A percentile compares a stretch with the other conserved stretches of the same genome.
Conservation (phyloP, 1,140 invertebrate species). For the Stegodyphus mimosarum region DNA sequence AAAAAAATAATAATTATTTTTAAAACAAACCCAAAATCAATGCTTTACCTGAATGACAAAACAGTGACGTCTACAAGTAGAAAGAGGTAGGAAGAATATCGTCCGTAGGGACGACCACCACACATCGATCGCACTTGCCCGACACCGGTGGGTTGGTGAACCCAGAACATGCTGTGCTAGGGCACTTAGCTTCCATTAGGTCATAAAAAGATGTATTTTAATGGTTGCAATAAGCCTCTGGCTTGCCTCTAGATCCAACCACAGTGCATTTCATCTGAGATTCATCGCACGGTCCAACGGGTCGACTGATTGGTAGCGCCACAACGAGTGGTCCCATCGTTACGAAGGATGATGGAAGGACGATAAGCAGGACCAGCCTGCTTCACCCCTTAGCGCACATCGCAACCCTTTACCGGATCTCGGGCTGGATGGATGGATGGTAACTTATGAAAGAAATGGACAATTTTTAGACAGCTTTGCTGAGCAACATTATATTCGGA, state of each 20-base stretch:
- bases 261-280: slow-evolving; percentile 30
- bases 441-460: slow-evolving; percentile 58
- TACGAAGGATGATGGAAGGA: slow-evolving; percentile 19
- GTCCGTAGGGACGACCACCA: slow-evolving; percentile 33
- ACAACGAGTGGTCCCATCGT: slow-evolving; percentile 47
- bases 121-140: slow-evolving; percentile 29
- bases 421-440: slow-evolving; percentile 54
- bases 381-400: slow-evolving; percentile 49
- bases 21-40: slow-evolving; percentile 56
- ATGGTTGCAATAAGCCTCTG: slow-evolving; percentile 26
- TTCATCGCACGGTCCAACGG: slow-evolving; percentile 33
- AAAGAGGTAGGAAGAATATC: slow-evolving; percentile 6
- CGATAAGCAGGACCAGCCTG: slow-evolving; percentile 21
- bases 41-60: slow-evolving; percentile 42
- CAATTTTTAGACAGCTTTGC: slow-evolving; percentile 50
- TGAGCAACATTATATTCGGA: slow-evolving; percentile 23
- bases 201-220: slow-evolving; percentile 23
- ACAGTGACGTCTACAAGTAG: slow-evolving; percentile 35
- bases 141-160: slow-evolving; percentile 22
- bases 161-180: slow-evolving; percentile 14
- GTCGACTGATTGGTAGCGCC: slow-evolving; percentile 29
- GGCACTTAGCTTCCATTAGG: slow-evolving; percentile 23
- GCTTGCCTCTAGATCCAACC: slow-evolving; percentile 25
- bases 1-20: not conserved
- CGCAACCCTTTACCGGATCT: slow-evolving; percentile 47